These are phyloP conservation scores for Drosophila demipolita DNA, from an alignment of 2,888 invertebrate genomes.

Conservation along the genomic window DNA sequence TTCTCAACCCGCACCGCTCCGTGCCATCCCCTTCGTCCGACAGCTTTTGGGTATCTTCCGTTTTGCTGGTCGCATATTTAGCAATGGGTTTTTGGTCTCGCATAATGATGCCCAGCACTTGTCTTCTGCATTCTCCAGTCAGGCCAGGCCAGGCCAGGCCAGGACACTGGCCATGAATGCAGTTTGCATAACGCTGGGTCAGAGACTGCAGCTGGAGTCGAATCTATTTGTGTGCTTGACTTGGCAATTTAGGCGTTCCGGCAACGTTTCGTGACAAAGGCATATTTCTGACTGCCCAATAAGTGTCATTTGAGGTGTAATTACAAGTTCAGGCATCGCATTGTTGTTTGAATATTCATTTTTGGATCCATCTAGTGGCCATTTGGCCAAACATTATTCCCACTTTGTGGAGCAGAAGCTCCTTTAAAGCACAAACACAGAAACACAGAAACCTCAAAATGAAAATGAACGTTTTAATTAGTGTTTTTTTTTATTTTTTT, in stretches of 20 bases:
- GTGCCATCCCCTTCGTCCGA: neutral
- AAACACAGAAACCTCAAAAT: neutral
- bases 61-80: constrained; percentile 61
- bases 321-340: constrained; percentile 41
- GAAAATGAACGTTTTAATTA: neutral
- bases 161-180: constrained; percentile 19
- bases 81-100: constrained; percentile 45
- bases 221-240: constrained; percentile 20
- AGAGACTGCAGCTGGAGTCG: constrained; percentile 45
- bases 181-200: constrained; percentile 63
- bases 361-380: neutral
- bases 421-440: neutral
- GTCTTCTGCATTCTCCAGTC: constrained; percentile 42
- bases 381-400: neutral
- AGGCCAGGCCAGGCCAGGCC: neutral
- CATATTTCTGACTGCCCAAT: constrained; percentile 53
- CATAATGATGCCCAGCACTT: constrained; percentile 71
- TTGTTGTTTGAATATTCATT: constrained; percentile 14
- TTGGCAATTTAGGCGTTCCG: constrained; percentile 50
- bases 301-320: constrained; percentile 59
- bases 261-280: constrained; percentile 34
- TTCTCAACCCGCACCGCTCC: neutral
- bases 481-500: too few species aligned
- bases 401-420: neutral
- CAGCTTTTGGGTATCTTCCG: constrained; percentile 10